Percentiles rank a stretch among this genome's conserved stretches.
phyloP scores from a whole-genome alignment of 2,888 invertebrate genomes.

The Watsonalla binaria region DNA sequence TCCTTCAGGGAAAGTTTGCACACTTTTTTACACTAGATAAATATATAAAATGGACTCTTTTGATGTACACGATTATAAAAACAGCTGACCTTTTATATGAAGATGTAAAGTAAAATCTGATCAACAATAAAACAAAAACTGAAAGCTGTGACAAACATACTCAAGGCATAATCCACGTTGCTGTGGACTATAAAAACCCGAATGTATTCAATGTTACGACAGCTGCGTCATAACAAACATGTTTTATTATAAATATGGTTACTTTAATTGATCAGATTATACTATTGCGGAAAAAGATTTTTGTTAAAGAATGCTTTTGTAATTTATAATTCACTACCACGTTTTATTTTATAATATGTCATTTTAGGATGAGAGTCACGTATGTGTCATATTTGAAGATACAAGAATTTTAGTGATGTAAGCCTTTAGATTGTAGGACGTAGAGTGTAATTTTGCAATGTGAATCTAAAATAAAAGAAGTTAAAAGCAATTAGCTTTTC shows the following conservation, averaged over 20 bases:
- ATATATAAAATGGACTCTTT: no score
- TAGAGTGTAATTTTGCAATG: no score
- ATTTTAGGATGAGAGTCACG: slow-evolving; percentile 43
- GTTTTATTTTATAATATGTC: slow-evolving; percentile 55
- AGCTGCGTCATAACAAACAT: slow-evolving; percentile 1
- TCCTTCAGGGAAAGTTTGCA: no score
- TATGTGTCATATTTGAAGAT: slow-evolving; percentile 29
- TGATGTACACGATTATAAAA: no score
- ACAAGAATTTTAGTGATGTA: neutral
- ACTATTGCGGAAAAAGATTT: slow-evolving; percentile 3
- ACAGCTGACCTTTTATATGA: no score
- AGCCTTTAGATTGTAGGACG: neutral
- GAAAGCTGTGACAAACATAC: neutral
- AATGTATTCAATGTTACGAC: neutral
- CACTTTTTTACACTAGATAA: no score
- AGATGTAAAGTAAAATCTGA: neutral
- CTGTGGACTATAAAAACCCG: neutral
- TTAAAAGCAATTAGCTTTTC: no score
- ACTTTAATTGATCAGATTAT: slow-evolving; percentile 4
- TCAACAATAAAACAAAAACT: neutral
- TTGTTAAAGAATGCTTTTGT: slow-evolving; percentile 32
- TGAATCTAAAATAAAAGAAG: no score
- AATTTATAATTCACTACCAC: slow-evolving; percentile 56
- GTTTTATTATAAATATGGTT: neutral
- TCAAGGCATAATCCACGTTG: neutral